Conservation (phyloP, 1,140 invertebrate genomes). For the Telenomus remus region DNA sequence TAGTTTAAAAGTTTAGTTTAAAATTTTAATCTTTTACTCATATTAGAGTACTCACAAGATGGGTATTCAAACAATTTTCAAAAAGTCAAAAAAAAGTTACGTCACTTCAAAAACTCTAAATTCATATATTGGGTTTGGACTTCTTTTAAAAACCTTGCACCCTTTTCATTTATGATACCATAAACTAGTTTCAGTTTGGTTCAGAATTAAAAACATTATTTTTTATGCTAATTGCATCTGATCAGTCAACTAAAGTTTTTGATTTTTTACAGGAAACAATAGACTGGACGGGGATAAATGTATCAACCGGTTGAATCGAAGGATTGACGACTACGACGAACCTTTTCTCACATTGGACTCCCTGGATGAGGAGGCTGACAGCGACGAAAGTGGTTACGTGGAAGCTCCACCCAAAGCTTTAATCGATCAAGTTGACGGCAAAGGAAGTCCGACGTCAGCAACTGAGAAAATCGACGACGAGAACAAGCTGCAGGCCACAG, state of each 20-base stretch:
- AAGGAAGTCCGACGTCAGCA: conserved; percentile 25
- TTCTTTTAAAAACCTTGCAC: too few species aligned
- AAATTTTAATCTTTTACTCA: too few species aligned
- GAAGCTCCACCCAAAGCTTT: conserved; percentile 72
- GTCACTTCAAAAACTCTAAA: too few species aligned
- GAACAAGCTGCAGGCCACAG: conserved; percentile 6
- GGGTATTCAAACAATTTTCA: too few species aligned
- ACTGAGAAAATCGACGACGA: conserved; percentile 15
- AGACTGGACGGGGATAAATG: conserved; percentile 45
- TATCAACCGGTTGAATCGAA: conserved; percentile 44
- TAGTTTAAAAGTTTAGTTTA: too few species aligned
- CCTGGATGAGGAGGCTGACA: conserved; percentile 71
- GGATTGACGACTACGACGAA: conserved; percentile 61
- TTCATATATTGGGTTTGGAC: too few species aligned
- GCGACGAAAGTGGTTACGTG: conserved; percentile 78
- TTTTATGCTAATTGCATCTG: too few species aligned
- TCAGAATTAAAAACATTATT: too few species aligned
- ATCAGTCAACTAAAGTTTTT: not conserved
- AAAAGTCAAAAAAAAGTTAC: too few species aligned
- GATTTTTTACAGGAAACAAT: conserved; percentile 47
- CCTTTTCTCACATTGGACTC: conserved; percentile 67
- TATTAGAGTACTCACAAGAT: too few species aligned
- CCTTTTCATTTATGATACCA: too few species aligned
- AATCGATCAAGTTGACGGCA: conserved; percentile 60
- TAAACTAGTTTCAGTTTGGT: too few species aligned